Conservation (phyloP, 2,888 invertebrate genomes). For the Liopterus haemorrhoidalis region DNA sequence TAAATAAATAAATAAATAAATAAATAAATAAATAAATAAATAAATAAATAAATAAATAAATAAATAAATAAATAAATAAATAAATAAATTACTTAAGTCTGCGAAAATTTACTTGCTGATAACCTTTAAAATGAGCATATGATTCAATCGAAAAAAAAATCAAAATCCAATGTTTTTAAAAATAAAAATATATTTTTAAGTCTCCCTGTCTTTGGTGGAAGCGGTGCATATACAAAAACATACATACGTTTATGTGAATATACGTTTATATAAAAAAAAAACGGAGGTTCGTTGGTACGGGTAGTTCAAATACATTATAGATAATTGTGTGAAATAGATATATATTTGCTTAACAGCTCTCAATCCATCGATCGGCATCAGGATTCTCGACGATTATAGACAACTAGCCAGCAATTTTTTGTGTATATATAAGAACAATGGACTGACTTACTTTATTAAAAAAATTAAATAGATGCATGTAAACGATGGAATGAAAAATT, state of each 20-base stretch:
- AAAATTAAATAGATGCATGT: too few species aligned
- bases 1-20: constrained; percentile 20
- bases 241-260: background rate
- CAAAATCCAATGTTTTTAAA: background rate
- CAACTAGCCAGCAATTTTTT: too few species aligned
- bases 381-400: too few species aligned
- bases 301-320: background rate
- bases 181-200: background rate
- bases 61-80: constrained; percentile 11
- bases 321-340: background rate
- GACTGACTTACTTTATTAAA: too few species aligned
- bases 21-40: constrained; percentile 18
- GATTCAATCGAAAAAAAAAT: background rate
- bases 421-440: too few species aligned
- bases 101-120: too few species aligned
- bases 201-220: background rate
- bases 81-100: constrained; percentile 11
- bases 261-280: background rate
- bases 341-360: too few species aligned
- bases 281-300: background rate
- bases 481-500: too few species aligned
- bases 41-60: constrained; percentile 9
- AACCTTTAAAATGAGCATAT: constrained; percentile 11
- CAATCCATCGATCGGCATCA: too few species aligned
- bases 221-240: background rate